Conservation (phyloP, 2,888 invertebrate genomes). For the Onthophagus sagittarius region DNA sequence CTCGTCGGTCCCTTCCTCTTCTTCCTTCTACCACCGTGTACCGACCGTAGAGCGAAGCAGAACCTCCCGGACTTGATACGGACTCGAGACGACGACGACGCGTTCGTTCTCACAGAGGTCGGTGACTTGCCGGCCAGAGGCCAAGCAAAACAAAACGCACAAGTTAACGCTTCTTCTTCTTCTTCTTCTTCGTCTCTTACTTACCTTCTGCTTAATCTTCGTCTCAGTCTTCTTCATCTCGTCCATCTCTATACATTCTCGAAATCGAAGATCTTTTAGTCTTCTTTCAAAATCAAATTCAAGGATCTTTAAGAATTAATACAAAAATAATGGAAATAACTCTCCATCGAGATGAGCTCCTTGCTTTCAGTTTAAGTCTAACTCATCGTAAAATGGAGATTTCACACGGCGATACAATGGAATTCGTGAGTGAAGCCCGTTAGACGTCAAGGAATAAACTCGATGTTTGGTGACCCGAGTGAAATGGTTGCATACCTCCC, state of each 20-base stretch:
- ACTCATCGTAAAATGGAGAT: slow-evolving; percentile 45
- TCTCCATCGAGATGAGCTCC: no score
- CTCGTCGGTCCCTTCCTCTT: slow-evolving; percentile 3
- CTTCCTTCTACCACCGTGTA: slow-evolving; percentile 31
- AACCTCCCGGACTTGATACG: slow-evolving; percentile 30
- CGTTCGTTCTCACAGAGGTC: slow-evolving; percentile 48
- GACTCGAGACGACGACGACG: slow-evolving; percentile 25
- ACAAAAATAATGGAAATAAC: no score
- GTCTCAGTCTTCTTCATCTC: slow-evolving; percentile 3
- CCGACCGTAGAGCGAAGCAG: slow-evolving; percentile 20
- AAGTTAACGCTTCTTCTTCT: slow-evolving; percentile 41
- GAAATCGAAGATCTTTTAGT: neutral
- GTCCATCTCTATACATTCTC: slow-evolving; percentile 2
- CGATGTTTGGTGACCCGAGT: slow-evolving; percentile 19
- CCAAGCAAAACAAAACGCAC: slow-evolving; percentile 48
- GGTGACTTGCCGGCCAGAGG: slow-evolving; percentile 49
- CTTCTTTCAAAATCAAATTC: neutral
- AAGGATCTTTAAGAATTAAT: no score
- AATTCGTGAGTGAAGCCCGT: slow-evolving; percentile 47
- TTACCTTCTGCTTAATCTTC: slow-evolving; percentile 32
- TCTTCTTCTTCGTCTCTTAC: slow-evolving; percentile 3
- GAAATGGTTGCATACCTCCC: slow-evolving; percentile 16
- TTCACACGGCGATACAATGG: slow-evolving; percentile 48
- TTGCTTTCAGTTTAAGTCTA: slow-evolving; percentile 32
- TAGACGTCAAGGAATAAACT: slow-evolving; percentile 36